phyloP scores from a whole-genome alignment of 2,113 vertebrate genomes.

The Platysternon megacephalum region DNA sequence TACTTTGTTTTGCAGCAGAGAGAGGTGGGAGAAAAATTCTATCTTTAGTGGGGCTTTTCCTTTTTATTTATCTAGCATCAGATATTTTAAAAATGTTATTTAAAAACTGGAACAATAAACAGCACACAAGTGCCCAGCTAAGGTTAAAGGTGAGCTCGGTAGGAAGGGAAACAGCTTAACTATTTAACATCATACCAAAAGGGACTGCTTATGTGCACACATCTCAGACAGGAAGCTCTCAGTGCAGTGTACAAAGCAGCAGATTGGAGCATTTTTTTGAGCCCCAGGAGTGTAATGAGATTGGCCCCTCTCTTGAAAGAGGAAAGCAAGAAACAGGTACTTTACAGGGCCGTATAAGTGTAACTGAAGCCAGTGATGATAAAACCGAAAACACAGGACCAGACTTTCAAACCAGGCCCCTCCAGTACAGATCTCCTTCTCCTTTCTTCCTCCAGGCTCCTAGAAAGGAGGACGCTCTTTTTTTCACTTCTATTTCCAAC shows the following conservation, averaged over 20 bases:
- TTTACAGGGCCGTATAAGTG: fast-evolving
- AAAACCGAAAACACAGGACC: neutral
- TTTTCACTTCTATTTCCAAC: neutral
- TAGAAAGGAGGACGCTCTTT: fast-evolving
- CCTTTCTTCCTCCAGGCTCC: neutral
- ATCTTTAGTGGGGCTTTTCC: neutral
- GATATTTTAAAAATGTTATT: neutral
- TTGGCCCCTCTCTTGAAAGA: neutral
- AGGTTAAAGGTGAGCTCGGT: neutral
- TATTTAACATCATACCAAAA: fast-evolving
- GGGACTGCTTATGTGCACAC: neutral
- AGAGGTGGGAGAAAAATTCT: neutral
- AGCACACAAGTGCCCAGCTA: neutral
- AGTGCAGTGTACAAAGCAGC: fast-evolving
- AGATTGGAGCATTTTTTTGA: neutral
- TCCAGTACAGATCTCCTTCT: neutral
- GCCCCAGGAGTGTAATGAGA: neutral
- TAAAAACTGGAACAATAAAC: neutral
- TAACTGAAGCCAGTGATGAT: neutral
- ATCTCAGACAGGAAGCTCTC: neutral
- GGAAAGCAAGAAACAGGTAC: neutral
- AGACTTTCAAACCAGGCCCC: neutral
- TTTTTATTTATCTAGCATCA: neutral
- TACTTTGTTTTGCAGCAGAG: neutral
- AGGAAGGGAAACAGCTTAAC: neutral